Conservation (phyloP, 2,888 invertebrate genomes). For the Molorchus minor region DNA sequence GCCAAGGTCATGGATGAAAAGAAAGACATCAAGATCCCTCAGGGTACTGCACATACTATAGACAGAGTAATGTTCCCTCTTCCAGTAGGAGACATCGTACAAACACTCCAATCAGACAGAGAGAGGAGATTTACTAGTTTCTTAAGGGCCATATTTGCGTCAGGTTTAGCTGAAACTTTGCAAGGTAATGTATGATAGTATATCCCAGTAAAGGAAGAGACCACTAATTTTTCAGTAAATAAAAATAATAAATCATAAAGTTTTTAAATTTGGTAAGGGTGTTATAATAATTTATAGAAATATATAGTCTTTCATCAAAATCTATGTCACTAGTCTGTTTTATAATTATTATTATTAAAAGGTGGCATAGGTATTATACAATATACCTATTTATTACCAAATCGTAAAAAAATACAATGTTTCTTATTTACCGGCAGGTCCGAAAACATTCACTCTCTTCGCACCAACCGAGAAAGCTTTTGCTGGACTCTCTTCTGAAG, state of each 20-base stretch:
- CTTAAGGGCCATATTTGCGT: slow-evolving; percentile 77
- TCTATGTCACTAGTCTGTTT: neutral
- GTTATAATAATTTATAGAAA: neutral
- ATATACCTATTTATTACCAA: no score
- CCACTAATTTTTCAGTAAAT: no score
- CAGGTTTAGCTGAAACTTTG: slow-evolving; percentile 80
- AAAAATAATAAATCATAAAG: no score
- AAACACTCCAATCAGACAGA: slow-evolving; percentile 85
- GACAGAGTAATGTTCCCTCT: slow-evolving; percentile 90
- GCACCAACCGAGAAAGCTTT: slow-evolving; percentile 87
- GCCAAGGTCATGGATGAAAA: slow-evolving; percentile 83
- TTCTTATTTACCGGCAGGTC: no score
- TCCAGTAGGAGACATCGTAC: slow-evolving; percentile 85
- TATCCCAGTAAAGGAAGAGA: no score
- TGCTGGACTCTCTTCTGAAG: slow-evolving; percentile 70
- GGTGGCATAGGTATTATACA: no score
- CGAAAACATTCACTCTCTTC: slow-evolving; percentile 85
- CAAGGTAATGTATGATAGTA: no score
- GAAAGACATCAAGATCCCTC: slow-evolving; percentile 84
- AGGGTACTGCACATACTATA: slow-evolving; percentile 85
- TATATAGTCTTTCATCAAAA: neutral
- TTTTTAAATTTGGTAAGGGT: no score
- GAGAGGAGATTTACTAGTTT: slow-evolving; percentile 83
- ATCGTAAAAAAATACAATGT: no score
- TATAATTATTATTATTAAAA: neutral